These are phyloP conservation scores for Odontamblyopus rebecca DNA, from an alignment of 2,797 vertebrate genomes.

Conservation along the genomic window DNA sequence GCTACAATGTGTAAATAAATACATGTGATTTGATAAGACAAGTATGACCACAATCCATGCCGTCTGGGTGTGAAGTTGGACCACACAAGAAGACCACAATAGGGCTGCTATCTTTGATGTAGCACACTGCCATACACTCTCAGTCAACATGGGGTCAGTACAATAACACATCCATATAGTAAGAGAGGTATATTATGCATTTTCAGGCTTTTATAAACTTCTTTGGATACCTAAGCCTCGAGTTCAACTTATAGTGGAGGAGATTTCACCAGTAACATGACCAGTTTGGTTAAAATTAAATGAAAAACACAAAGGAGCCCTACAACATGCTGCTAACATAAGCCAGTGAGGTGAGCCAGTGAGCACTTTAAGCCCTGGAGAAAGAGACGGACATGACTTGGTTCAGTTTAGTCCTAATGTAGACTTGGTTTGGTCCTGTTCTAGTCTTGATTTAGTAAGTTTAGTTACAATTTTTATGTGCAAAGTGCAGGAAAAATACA, in stretches of 20 bases:
- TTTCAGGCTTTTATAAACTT: background rate
- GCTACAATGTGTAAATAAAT: conserved; percentile 21
- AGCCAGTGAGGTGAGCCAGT: no score
- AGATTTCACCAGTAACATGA: background rate
- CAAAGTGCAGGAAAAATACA: no score
- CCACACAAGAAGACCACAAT: conserved; percentile 2
- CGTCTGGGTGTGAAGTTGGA: background rate
- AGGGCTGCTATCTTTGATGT: background rate
- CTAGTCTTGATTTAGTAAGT: background rate
- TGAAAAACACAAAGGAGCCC: no score
- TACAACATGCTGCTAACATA: no score
- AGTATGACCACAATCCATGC: background rate
- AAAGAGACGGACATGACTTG: background rate
- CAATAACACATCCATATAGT: background rate
- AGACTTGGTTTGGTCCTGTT: background rate
- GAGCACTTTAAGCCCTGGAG: no score
- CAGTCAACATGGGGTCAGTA: background rate
- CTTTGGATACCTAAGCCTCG: background rate
- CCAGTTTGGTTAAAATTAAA: background rate
- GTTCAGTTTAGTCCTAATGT: background rate
- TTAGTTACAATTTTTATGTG: no score
- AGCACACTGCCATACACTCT: background rate
- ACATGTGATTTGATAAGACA: conserved; percentile 5
- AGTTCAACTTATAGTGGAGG: background rate
- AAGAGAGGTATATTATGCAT: background rate